Conservation (phyloP, 2,797 vertebrate genomes). For the Galagoides demidoff region DNA sequence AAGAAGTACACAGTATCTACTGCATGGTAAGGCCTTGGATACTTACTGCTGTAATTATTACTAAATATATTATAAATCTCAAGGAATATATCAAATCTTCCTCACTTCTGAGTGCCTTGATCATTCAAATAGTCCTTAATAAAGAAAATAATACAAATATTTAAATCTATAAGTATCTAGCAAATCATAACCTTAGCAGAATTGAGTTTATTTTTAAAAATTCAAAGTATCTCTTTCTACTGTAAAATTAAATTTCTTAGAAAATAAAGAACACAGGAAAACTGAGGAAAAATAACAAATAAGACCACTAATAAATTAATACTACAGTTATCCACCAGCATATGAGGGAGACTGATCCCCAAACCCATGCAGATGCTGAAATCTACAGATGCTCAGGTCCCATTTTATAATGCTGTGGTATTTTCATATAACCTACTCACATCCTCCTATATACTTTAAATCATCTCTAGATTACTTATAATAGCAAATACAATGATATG, state of each 20-base stretch:
- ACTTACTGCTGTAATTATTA: not conserved
- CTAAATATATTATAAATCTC: not conserved
- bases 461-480: too few relatives aligned
- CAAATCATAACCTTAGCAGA: not conserved
- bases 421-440: not conserved
- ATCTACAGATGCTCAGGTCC: not conserved
- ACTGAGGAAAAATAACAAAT: not conserved
- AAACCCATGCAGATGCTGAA: not conserved
- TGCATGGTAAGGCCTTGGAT: not conserved
- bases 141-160: not conserved
- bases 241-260: not conserved
- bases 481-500: not conserved
- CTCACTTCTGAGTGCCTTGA: not conserved
- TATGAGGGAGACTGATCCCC: not conserved
- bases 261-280: constrained; percentile 43
- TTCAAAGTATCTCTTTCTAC: not conserved
- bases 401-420: not conserved
- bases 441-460: not conserved
- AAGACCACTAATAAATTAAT: constrained; percentile 22
- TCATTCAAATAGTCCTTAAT: not conserved
- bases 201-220: not conserved
- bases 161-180: not conserved
- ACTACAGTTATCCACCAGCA: not conserved
- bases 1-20: not conserved
- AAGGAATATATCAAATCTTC: not conserved